These are phyloP conservation scores for Drosophila navojoa DNA, from an alignment of 1,140 invertebrate species.

Conservation along the genomic window DNA sequence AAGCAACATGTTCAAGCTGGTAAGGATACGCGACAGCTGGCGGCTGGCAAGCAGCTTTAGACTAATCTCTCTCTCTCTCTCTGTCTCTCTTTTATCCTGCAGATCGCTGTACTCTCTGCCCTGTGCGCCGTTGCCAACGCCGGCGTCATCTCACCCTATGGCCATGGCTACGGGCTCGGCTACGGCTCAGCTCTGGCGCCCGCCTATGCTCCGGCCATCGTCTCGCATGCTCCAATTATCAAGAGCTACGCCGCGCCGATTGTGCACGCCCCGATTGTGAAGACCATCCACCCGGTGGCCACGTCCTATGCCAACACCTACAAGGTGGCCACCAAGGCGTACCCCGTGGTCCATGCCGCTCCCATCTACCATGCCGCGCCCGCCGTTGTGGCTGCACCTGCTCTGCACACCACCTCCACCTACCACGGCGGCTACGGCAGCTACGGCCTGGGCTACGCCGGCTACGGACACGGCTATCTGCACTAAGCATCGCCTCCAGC, in stretches of 20 bases:
- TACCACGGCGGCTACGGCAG: constrained; percentile 63
- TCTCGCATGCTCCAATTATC: constrained; percentile 76
- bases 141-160: constrained; percentile 72
- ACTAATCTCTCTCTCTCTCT: constrained; percentile 40
- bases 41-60: neutral
- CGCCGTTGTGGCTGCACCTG: constrained; percentile 71
- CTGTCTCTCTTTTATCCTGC: constrained; percentile 30
- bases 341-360: constrained; percentile 78
- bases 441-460: constrained; percentile 61
- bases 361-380: constrained; percentile 70
- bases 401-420: constrained; percentile 74
- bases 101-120: constrained; percentile 76
- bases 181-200: constrained; percentile 51
- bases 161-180: constrained; percentile 64
- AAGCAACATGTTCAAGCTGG: constrained; percentile 83
- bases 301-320: constrained; percentile 87
- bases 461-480: constrained; percentile 66
- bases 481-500: constrained; percentile 39
- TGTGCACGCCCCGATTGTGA: constrained; percentile 75
- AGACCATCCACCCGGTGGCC: constrained; percentile 83
- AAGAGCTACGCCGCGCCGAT: constrained; percentile 79
- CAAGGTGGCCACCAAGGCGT: constrained; percentile 84
- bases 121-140: constrained; percentile 79
- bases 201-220: constrained; percentile 62
- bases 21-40: constrained; percentile 50